Percentiles rank a stretch among this genome's conserved stretches.
phyloP scores from a whole-genome alignment of 2,797 vertebrate species.

The Gallinago solitaria region DNA sequence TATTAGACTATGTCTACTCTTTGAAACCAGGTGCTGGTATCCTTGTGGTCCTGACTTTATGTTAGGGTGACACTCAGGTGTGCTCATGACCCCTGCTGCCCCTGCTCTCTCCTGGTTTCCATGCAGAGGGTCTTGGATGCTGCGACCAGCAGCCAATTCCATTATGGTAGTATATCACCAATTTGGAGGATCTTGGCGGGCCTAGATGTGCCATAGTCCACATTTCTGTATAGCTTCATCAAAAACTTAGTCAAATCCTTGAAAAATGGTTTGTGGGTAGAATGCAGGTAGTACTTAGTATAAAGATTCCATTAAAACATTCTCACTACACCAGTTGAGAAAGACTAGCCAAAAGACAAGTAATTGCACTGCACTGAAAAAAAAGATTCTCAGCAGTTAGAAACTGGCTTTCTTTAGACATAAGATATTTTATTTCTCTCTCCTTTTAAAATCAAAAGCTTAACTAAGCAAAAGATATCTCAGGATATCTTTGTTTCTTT shows the following conservation, averaged over 20 bases:
- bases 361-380: background rate
- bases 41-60: background rate
- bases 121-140: background rate
- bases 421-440: too few relatives aligned
- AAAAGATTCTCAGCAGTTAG: background rate
- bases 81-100: background rate
- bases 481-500: background rate
- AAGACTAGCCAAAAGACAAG: background rate
- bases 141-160: background rate
- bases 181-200: background rate
- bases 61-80: background rate
- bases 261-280: background rate
- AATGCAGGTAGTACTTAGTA: background rate
- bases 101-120: background rate
- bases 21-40: background rate
- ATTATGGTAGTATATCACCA: background rate
- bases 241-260: background rate
- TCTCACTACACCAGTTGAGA: accelerated
- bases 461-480: background rate
- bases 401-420: background rate
- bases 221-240: background rate
- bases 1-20: background rate
- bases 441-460: background rate
- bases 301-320: background rate
- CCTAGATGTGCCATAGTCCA: background rate